phyloP scores from a whole-genome alignment of 2,888 invertebrate genomes.

The Chrysodeixis includens region DNA sequence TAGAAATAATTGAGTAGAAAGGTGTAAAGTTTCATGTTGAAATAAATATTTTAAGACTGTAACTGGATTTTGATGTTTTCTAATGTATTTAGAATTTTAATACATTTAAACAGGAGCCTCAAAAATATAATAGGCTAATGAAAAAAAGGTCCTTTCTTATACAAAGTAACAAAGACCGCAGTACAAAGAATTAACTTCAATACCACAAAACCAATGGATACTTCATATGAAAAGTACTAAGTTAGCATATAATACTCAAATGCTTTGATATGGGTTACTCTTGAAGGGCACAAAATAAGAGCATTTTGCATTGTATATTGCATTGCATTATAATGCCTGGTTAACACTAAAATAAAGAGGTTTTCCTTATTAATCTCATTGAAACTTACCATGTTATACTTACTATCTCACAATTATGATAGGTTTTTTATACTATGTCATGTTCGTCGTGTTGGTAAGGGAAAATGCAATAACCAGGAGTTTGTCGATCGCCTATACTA shows the following conservation, averaged over 20 bases:
- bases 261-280: not conserved
- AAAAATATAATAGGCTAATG: not conserved
- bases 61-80: slow-evolving; percentile 21
- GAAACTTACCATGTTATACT: not conserved
- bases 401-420: not conserved
- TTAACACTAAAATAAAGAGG: not conserved
- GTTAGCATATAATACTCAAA: not conserved
- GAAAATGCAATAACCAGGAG: slow-evolving; percentile 7
- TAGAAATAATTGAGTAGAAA: slow-evolving; percentile 39
- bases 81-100: slow-evolving; percentile 33
- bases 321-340: too few species aligned
- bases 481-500: slow-evolving; percentile 50
- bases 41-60: slow-evolving; percentile 44
- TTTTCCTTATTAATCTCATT: not conserved
- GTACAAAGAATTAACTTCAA: not conserved
- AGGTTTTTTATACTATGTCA: not conserved
- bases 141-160: not conserved
- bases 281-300: not conserved
- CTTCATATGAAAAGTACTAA: not conserved
- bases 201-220: not conserved
- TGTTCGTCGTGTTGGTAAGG: not conserved
- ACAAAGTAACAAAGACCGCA: not conserved
- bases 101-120: slow-evolving; percentile 31
- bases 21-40: slow-evolving; percentile 40
- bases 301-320: not conserved